Conservation (phyloP, 2,888 invertebrate species). For the Diplazon laetatorius region DNA sequence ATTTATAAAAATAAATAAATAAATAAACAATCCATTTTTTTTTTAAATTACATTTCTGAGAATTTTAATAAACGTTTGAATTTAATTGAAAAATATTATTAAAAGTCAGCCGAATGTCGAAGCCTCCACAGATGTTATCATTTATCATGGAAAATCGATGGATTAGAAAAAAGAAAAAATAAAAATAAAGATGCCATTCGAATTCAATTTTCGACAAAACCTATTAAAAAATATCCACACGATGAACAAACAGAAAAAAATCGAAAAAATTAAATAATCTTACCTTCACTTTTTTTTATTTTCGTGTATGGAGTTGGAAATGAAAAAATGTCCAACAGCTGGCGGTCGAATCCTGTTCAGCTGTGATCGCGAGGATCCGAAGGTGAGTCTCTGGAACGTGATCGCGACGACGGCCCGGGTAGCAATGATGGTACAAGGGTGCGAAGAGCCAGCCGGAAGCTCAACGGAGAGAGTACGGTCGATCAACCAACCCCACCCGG, state of each 20-base stretch:
- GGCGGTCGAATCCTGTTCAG: neutral
- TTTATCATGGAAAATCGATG: too few relatives aligned
- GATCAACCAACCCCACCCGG: constrained; percentile 71
- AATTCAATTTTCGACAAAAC: neutral
- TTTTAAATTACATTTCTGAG: too few relatives aligned
- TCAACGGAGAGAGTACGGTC: constrained; percentile 65
- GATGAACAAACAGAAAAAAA: neutral
- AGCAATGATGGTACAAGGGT: constrained; percentile 66
- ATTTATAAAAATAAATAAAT: neutral
- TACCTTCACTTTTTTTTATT: neutral
- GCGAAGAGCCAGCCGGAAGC: constrained; percentile 62
- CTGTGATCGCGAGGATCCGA: neutral
- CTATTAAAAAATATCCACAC: neutral
- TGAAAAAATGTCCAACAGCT: neutral
- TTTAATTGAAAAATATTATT: too few relatives aligned
- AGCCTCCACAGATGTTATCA: too few relatives aligned
- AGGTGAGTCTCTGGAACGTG: constrained; percentile 24
- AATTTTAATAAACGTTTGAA: too few relatives aligned
- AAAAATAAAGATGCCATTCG: neutral
- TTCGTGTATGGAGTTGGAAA: constrained; percentile 1
- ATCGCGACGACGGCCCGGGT: constrained; percentile 67
- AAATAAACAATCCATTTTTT: neutral
- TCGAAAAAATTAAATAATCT: neutral
- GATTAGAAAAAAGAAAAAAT: too few relatives aligned
- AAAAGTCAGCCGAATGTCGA: too few relatives aligned